Evolutionary conservation across 2,113 vertebrate species (phyloP).

Genomic region (Elachura formosa): DNA sequence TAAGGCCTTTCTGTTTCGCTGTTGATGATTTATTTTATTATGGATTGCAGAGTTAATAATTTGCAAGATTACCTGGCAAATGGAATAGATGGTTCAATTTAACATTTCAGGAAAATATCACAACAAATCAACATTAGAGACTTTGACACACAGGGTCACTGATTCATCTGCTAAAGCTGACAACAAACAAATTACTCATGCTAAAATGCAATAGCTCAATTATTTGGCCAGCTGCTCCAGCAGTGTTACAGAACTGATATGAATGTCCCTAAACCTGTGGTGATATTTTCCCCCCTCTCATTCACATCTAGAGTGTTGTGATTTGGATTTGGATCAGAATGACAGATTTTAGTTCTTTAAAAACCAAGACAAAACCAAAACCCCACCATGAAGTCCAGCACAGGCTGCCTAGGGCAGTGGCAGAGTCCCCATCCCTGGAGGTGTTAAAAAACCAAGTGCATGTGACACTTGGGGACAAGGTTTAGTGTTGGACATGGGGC

Average conservation of each 20-base stretch:
- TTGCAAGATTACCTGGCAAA: not conserved
- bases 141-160: not conserved
- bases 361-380: not conserved
- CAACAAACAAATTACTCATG: not conserved
- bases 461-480: not conserved
- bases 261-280: not conserved
- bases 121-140: slow-evolving; percentile 1
- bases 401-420: not conserved
- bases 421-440: not conserved
- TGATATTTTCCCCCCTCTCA: not conserved
- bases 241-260: not conserved
- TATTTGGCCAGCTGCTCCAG: not conserved
- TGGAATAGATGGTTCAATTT: not conserved
- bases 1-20: not conserved
- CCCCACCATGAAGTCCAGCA: not conserved
- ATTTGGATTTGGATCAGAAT: not conserved
- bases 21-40: slow-evolving; percentile 41
- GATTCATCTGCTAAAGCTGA: not conserved
- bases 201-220: not conserved
- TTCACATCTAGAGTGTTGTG: not conserved
- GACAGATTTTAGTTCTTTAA: not conserved
- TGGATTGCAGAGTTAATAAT: slow-evolving; percentile 23
- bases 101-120: not conserved
- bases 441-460: not conserved
- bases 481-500: not conserved